phyloP scores from a whole-genome alignment of 2,113 vertebrate genomes.

The Austrofundulus limnaeus region DNA sequence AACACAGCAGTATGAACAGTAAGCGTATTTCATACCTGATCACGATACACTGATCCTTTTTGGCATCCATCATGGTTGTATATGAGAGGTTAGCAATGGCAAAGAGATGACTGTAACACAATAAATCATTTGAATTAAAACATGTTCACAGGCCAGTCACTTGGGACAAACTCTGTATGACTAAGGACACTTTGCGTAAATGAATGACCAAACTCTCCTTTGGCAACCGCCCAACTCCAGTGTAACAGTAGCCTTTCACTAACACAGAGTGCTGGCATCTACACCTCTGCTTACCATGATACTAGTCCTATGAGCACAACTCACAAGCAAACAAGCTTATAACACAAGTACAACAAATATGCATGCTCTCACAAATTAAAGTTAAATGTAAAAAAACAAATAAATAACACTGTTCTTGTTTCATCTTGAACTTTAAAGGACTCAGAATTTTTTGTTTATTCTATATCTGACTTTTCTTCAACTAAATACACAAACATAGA shows the following conservation, averaged over 20 bases:
- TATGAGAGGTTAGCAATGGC: conserved; percentile 92
- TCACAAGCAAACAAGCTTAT: conserved; percentile 40
- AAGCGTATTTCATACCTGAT: conserved; percentile 85
- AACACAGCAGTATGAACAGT: not conserved
- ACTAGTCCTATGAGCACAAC: conserved; percentile 10
- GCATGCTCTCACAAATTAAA: conserved; percentile 6
- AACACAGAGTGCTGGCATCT: conserved; percentile 61
- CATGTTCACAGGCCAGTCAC: not conserved
- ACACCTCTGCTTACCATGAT: conserved; percentile 38
- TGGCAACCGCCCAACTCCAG: conserved; percentile 55
- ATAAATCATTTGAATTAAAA: conserved; percentile 11
- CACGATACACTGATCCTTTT: conserved; percentile 96
- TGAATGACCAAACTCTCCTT: conserved; percentile 62
- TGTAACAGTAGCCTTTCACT: conserved; percentile 46
- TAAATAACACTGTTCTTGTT: conserved; percentile 4
- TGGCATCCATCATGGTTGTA: conserved; percentile 95
- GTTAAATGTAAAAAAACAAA: not conserved
- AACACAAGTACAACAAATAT: conserved; percentile 7
- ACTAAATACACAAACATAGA: not conserved
- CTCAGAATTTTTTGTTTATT: not conserved
- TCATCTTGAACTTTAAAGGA: not conserved
- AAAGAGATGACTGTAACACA: conserved; percentile 89
- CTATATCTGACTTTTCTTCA: not conserved
- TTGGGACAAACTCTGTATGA: not conserved
- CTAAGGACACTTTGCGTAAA: conserved; percentile 46